phyloP scores from a whole-genome alignment of 53 echinoderm and acorn worm genomes.

The Apostichopus leukothele region DNA sequence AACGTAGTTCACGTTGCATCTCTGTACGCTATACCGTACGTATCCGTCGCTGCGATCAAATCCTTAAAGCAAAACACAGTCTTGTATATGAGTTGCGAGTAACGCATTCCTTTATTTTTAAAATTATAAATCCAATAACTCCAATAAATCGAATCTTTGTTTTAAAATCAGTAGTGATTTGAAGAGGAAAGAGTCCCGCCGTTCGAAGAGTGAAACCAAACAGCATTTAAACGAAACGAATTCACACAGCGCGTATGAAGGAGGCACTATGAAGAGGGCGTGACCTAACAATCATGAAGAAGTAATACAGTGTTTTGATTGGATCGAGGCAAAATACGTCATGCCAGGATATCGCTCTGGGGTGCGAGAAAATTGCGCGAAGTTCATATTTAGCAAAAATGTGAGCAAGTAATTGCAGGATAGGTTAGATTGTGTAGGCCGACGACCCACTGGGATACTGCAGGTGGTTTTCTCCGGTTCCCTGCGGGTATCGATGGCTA shows the following conservation, averaged over 20 bases:
- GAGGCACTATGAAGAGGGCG: neutral
- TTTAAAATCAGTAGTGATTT: neutral
- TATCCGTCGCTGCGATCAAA: neutral
- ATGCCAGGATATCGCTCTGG: neutral
- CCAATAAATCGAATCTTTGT: neutral
- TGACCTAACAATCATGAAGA: neutral
- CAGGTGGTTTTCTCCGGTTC: neutral
- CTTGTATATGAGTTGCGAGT: neutral
- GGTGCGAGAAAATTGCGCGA: no score
- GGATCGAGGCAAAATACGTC: neutral
- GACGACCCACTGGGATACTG: slow-evolving; percentile 7
- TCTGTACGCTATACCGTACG: no score
- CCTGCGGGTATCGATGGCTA: neutral
- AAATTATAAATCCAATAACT: neutral
- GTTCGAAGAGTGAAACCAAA: no score
- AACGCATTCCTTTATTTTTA: neutral
- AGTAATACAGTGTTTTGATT: slow-evolving; percentile 1
- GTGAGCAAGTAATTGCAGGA: neutral
- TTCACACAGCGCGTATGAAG: neutral
- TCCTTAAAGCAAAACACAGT: neutral
- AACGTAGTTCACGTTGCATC: neutral
- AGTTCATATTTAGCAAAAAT: no score
- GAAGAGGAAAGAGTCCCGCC: no score
- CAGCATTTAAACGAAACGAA: neutral
- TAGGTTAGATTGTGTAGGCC: neutral